Evolutionary conservation across 2,797 vertebrate genomes (phyloP), one percentile per base, ranked within the genome.

Genomic region (Otolemur crassicaudatus): DNA sequence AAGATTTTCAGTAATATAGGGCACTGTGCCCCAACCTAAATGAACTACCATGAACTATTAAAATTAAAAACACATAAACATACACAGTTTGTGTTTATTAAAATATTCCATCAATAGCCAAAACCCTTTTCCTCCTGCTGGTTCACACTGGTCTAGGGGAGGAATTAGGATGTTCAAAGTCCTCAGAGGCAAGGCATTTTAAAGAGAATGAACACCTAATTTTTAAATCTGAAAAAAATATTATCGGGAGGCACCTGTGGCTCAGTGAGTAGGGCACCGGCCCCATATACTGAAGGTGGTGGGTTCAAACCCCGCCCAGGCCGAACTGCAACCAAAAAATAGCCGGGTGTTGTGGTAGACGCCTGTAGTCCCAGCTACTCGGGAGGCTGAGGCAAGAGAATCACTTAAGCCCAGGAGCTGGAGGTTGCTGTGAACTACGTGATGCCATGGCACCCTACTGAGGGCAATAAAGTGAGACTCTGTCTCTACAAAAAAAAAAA

Each of bases 41-140:
- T 76, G 72, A 40, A 75, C 82, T 73, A 86, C 43, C 87, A 17
- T 91, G 65, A 87, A 89, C 72, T 86, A 92, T 29, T 93, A 92
- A 92, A 92, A 94, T 83, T 25, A 79, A 1, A 37, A 20, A 90
- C 3, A 87, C 3, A 87, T 4, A 73, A 14, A 77, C 1, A 91
- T 10, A 77, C 2, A 90, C 27, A 92, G 27, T 7, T 23, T 83
- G 46, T 86, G 76, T 67, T 90, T 49, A 85, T 90, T 65, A 83
- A 89, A 96, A 81, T 67, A 93, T 65, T 87, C 13, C n/a, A 53
- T 67, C 37, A 92, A 56, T 2, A 61, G 19, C 10, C 86, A 94
- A 94, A 87, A 34, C 5, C 2, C 10, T 12, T 75, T 84, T 27
- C 9, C 9, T 20, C 5, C 29, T 82, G 16, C 34, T 75, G 87